These are phyloP conservation scores for Ptychochromis oligacanthus DNA, from an alignment of 2,113 vertebrate genomes.

Conservation along the genomic window DNA sequence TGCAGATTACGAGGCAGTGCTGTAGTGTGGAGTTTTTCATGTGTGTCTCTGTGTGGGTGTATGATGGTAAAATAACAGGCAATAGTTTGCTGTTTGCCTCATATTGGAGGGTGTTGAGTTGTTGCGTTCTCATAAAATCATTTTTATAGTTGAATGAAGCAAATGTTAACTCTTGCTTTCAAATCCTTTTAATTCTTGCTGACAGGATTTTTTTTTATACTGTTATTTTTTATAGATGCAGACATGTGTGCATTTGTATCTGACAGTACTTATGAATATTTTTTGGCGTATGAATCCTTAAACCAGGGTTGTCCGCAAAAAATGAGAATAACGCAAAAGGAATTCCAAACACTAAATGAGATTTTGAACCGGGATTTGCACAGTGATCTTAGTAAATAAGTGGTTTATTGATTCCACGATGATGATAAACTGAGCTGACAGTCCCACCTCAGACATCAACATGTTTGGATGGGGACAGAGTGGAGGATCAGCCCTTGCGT, in stretches of 20 bases:
- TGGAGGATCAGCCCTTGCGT: constrained; percentile 40
- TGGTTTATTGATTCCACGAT: neutral
- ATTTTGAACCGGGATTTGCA: neutral
- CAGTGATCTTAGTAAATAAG: neutral
- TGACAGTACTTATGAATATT: constrained; percentile 39
- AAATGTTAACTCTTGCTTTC: constrained; percentile 63
- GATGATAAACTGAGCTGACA: constrained; percentile 49
- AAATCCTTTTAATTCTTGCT: constrained; percentile 51
- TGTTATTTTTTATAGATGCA: constrained; percentile 30
- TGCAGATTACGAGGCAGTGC: neutral
- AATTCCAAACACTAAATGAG: neutral
- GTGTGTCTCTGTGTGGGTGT: neutral
- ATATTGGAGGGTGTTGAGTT: constrained; percentile 25
- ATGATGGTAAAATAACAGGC: constrained; percentile 23
- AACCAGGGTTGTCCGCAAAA: neutral
- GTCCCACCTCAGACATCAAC: constrained; percentile 53
- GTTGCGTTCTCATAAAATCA: constrained; percentile 48
- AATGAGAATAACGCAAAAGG: neutral
- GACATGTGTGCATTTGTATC: constrained; percentile 25
- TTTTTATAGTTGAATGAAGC: constrained; percentile 56
- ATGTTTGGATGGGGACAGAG: constrained; percentile 67
- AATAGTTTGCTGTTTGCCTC: constrained; percentile 43
- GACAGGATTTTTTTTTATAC: constrained; percentile 37
- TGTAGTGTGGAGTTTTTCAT: neutral
- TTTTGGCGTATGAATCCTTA: constrained; percentile 19